Evolutionary conservation across 2,797 vertebrate species (phyloP), one percentile per base, ranked within the genome.

Genomic region (Bucorvus abyssinicus): DNA sequence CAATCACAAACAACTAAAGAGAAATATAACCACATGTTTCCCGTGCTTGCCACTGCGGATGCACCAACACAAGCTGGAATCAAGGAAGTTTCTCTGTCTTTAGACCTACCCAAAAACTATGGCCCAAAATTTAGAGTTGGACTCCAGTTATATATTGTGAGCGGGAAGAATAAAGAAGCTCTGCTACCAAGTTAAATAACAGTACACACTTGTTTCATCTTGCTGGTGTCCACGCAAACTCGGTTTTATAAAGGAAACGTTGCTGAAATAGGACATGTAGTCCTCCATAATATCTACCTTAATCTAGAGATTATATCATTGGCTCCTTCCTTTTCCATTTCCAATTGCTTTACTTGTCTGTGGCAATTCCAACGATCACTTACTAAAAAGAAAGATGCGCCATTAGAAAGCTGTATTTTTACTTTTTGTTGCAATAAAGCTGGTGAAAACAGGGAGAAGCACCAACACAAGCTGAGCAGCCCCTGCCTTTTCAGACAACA

Each of bases 1-100:
- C 81, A 94, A 85, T 71, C 19, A 45, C 40, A 95, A 97, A 91
- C 19, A 89, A 73, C 32, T 78, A 30, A 38, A 73, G 75, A 91
- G 78, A 96, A 96, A 87, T 71, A 15, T 56, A 93, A 93, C 34
- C 14, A 69, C 76, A 84, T 82, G 34, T 95, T 95, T 94, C 82
- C 44, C 68, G 12, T 61, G 36, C 89, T 93, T 85, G 12, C 53
- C 59, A 71, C 57, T 89, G 55, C 27, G 92, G 74, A 83, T 56
- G 32, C 88, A 67, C 57, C 88, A 94, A 89, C 16, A 93, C 5
- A 74, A 94, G 63, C 42, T 23, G 81, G 47, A 65, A 79, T 44
- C 70, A 81, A 87, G 57, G 76, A 20, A 64, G 8, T 55, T 93
- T 67, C 87, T 10, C 26, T 53, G 18, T 5, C 75, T 95, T 91